These are phyloP conservation scores for Mormoops blainvillei DNA, from an alignment of 2,113 vertebrate genomes.

Conservation along the genomic window DNA sequence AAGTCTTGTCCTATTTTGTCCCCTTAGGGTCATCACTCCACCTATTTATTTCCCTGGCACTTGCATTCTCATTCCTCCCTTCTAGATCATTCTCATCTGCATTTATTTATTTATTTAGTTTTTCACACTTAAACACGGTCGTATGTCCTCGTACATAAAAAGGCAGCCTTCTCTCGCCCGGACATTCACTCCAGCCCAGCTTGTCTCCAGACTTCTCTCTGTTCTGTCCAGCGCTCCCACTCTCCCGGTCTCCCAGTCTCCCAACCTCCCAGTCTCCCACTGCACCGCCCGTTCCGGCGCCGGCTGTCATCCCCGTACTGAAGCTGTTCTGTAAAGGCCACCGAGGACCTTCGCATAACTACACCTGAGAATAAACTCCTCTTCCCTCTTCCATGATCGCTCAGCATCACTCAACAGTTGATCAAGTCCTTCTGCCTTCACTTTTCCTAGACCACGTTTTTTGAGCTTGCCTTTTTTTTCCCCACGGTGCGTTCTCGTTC, in stretches of 20 bases:
- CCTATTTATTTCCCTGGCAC: neutral
- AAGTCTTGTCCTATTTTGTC: neutral
- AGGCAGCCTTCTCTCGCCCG: neutral
- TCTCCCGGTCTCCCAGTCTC: no score
- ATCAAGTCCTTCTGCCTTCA: no score
- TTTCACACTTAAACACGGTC: neutral
- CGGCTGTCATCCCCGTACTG: neutral
- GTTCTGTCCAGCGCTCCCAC: neutral
- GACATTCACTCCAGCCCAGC: neutral
- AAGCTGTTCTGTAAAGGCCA: no score
- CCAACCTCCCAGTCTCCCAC: neutral
- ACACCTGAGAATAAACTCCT: neutral
- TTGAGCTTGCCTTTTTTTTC: neutral
- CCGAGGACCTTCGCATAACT: no score
- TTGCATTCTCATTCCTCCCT: neutral
- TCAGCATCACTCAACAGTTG: neutral
- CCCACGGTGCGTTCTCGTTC: rapidly evolving
- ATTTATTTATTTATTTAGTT: no score
- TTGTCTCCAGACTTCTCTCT: neutral
- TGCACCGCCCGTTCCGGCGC: neutral
- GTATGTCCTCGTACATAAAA: neutral
- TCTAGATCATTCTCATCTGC: neutral
- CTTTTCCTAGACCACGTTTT: neutral
- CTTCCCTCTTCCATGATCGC: neutral
- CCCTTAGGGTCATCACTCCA: neutral